Percentiles rank a stretch among this genome's conserved stretches.
phyloP scores from a whole-genome alignment of 2,888 invertebrate species.

The Timandra comae region DNA sequence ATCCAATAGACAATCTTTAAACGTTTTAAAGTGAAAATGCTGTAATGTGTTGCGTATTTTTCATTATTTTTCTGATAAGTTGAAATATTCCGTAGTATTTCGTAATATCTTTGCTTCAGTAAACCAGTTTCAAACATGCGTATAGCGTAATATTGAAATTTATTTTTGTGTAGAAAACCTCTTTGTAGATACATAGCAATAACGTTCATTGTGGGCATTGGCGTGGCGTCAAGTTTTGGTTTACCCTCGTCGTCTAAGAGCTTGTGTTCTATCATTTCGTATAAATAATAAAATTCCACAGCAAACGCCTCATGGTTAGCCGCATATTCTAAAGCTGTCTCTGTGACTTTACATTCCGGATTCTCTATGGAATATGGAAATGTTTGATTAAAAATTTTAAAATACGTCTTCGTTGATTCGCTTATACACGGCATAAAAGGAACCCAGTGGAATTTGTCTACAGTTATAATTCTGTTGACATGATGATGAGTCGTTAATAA shows the following conservation, averaged over 20 bases:
- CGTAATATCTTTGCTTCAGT: slow-evolving; percentile 27
- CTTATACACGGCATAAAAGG: slow-evolving; percentile 43
- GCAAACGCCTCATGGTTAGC: slow-evolving; percentile 31
- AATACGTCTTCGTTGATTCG: slow-evolving; percentile 29
- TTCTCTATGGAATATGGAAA: slow-evolving; percentile 29
- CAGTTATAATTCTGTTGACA: slow-evolving; percentile 22
- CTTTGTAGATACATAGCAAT: slow-evolving; percentile 33
- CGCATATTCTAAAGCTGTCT: slow-evolving; percentile 31
- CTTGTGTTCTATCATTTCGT: slow-evolving; percentile 30
- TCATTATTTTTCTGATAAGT: not conserved
- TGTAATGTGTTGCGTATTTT: not conserved
- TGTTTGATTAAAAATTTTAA: slow-evolving; percentile 31
- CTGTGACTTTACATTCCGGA: slow-evolving; percentile 28
- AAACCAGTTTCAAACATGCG: slow-evolving; percentile 43
- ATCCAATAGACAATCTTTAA: too few relatives aligned
- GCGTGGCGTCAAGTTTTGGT: slow-evolving; percentile 31
- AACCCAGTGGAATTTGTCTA: slow-evolving; percentile 25
- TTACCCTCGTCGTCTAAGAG: slow-evolving; percentile 33
- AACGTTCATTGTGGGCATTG: slow-evolving; percentile 26
- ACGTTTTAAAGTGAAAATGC: too few relatives aligned
- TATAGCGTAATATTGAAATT: slow-evolving; percentile 32
- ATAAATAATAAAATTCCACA: slow-evolving; percentile 34
- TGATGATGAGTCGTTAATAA: slow-evolving; percentile 37
- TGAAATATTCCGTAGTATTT: slow-evolving; percentile 18
- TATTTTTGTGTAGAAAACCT: slow-evolving; percentile 37